Conservation (phyloP, 2,888 invertebrate genomes). For the Autographa gamma region DNA sequence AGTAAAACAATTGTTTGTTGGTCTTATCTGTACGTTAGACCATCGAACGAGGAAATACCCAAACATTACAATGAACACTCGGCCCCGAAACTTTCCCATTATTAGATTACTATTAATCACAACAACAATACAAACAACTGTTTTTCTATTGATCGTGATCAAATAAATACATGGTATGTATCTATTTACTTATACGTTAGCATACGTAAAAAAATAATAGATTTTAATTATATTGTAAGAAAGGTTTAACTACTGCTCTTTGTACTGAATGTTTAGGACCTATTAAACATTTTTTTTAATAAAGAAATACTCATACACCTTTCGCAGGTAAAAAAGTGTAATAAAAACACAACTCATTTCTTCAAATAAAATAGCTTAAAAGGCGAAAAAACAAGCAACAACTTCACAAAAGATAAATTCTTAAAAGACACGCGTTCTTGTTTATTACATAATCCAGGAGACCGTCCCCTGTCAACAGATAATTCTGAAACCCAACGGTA, state of each 20-base stretch:
- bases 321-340: no score
- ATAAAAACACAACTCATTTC: no score
- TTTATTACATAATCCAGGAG: conserved; percentile 41
- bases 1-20: background rate
- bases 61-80: background rate
- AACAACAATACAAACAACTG: background rate
- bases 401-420: conserved; percentile 27
- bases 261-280: no score
- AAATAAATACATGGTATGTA: background rate
- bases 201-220: no score
- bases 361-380: background rate
- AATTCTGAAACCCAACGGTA: conserved; percentile 22
- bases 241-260: no score
- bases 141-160: background rate
- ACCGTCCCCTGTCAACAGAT: conserved; percentile 15
- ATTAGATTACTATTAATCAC: conserved; percentile 4
- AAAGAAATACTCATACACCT: no score
- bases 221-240: no score
- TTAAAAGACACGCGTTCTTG: conserved; percentile 26
- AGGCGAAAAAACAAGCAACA: conserved; percentile 15
- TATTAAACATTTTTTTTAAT: no score
- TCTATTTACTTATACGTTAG: no score
- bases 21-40: background rate
- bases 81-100: background rate
- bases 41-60: background rate